Conservation (phyloP, 2,888 invertebrate species). For the Amphipyra berbera region DNA sequence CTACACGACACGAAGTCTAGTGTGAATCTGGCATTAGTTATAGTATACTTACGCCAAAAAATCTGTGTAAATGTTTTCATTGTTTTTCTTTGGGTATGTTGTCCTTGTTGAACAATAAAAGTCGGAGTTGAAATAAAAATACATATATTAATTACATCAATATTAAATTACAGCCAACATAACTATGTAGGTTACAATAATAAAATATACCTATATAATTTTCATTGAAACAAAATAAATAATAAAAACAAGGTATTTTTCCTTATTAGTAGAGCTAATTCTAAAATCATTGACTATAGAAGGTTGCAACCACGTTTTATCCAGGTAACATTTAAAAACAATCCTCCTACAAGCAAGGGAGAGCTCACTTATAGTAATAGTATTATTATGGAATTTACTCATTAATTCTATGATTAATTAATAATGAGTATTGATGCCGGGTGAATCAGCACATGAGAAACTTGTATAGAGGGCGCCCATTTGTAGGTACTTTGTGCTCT, state of each 20-base stretch:
- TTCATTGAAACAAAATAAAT: conserved; percentile 89
- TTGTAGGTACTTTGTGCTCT: conserved; percentile 47
- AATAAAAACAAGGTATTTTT: conserved; percentile 88
- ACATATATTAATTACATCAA: conserved; percentile 90
- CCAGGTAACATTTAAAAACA: conserved; percentile 87
- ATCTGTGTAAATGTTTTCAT: too few species aligned
- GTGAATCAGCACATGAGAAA: conserved; percentile 69
- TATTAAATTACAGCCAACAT: conserved; percentile 90
- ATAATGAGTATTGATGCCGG: conserved; percentile 80
- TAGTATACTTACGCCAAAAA: neutral
- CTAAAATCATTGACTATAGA: conserved; percentile 88
- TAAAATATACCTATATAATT: conserved; percentile 90
- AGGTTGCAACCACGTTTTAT: conserved; percentile 81
- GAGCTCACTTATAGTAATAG: conserved; percentile 85
- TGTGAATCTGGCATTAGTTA: too few species aligned
- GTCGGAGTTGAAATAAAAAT: conserved; percentile 87
- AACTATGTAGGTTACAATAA: conserved; percentile 89
- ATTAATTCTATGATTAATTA: conserved; percentile 85
- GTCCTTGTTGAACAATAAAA: conserved; percentile 68
- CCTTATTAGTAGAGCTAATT: conserved; percentile 84
- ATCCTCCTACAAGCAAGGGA: conserved; percentile 88
- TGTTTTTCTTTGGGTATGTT: too few species aligned
- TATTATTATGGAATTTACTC: conserved; percentile 88
- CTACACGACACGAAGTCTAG: too few species aligned
- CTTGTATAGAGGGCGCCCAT: conserved; percentile 29